Base-by-base conservation (phyloP, 2,113 vertebrate species). In the Pseudorasbora parva region DNA sequence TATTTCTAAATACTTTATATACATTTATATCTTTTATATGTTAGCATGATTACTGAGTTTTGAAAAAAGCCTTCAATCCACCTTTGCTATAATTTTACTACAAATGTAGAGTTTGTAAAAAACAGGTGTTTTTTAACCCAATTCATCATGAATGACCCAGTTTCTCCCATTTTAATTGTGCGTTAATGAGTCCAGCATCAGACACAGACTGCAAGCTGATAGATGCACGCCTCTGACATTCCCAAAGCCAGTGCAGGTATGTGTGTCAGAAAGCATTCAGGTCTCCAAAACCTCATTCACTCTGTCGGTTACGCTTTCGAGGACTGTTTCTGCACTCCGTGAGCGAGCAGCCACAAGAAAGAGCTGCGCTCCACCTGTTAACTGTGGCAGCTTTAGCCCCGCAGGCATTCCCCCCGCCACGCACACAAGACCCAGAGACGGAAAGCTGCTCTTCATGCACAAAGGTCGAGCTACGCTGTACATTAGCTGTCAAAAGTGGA, bases 301-400 rank as follows among this genome's bases (percentile, higher is more conserved):
- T 37, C 47, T 41, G 51, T 27, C 17, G 47, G 51, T 66, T 66
- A 79, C 1, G n/a, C 59, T 79, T 64, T 64, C 60, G 59, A 80
- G 60, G 60, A 80, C 78, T n/a, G 78, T 69, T 37, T 81, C 19
- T 81, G 78, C 43, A 33, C 45, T 33, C 45, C 1, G 59, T 8
- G n/a, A 77, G 59, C 23, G 11, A 41, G 68, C 25, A 49, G 82
- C 73, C 71, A 51, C 76, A 23, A 60, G 69, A 84, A 45, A 59
- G 25, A 84, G 59, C 30, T 33, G 33, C 47, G 83, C 85, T 82
- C 77, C 66, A 89, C 89, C 89, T 90, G 87, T 88, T 89, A 91
- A 90, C 89, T 62, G 80, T 69, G 60, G n/a, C 21, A 62, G 69
- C 51, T 82, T 84, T 57, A 68, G n/a, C 57, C 84, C 71, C 14